A percentile compares a stretch with the other conserved stretches of the same genome.
phyloP scores from a whole-genome alignment of 2,888 invertebrate genomes.

The Eudemis profundana region DNA sequence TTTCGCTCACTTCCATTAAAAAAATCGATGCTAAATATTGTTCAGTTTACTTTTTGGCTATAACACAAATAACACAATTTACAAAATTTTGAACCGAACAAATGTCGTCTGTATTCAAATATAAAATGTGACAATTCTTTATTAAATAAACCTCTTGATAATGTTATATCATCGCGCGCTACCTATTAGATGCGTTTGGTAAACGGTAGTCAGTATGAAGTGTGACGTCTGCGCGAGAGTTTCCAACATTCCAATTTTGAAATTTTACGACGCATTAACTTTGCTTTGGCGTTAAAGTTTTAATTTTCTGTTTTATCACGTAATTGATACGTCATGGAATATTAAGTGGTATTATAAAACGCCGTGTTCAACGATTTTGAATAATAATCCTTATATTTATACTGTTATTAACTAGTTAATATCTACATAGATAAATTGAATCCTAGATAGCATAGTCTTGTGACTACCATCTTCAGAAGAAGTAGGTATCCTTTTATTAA shows the following conservation, averaged over 20 bases:
- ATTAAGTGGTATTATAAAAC: neutral
- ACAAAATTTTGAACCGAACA: too few relatives aligned
- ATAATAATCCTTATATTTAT: neutral
- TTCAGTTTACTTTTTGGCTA: too few relatives aligned
- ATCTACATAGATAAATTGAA: constrained; percentile 19
- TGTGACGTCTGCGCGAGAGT: constrained; percentile 54
- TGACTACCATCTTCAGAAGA: constrained; percentile 11
- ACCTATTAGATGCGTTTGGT: constrained; percentile 56
- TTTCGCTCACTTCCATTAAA: too few relatives aligned
- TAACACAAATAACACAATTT: too few relatives aligned
- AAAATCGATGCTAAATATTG: too few relatives aligned
- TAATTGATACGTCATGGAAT: neutral
- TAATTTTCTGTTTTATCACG: neutral
- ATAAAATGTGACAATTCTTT: too few relatives aligned
- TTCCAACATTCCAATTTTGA: constrained; percentile 51
- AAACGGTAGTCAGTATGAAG: constrained; percentile 57
- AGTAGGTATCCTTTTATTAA: neutral
- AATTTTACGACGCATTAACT: constrained; percentile 11
- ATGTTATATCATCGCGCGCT: constrained; percentile 55
- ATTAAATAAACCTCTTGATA: constrained; percentile 53
- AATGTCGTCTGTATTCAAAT: too few relatives aligned
- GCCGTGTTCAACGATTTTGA: too few relatives aligned
- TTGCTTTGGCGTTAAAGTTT: neutral
- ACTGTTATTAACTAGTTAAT: neutral
- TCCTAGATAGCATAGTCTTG: constrained; percentile 18